phyloP scores from a whole-genome alignment of 2,797 vertebrate species.

The Triplophysa yarkandensis region DNA sequence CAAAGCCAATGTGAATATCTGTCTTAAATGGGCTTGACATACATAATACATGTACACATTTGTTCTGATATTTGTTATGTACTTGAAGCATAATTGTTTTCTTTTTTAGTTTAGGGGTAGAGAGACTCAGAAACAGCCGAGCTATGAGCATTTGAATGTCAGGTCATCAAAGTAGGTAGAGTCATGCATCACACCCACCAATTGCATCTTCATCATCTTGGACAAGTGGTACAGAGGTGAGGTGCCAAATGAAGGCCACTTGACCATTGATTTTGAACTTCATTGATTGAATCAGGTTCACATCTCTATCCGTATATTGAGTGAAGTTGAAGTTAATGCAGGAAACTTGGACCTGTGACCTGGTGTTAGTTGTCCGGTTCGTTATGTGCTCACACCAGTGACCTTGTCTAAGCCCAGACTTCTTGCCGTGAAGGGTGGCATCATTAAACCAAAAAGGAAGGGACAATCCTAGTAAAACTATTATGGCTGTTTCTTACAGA shows the following conservation, averaged over 20 bases:
- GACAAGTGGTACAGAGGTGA: neutral
- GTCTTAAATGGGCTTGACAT: neutral
- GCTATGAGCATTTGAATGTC: too few relatives aligned
- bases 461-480: neutral
- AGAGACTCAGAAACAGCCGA: too few relatives aligned
- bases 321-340: neutral
- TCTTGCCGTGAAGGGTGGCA: neutral
- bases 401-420: neutral
- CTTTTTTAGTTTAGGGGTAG: too few relatives aligned
- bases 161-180: neutral
- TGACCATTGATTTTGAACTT: neutral
- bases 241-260: neutral
- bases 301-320: constrained; percentile 2
- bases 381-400: neutral
- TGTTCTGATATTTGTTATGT: neutral
- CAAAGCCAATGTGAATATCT: too few relatives aligned
- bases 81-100: too few relatives aligned
- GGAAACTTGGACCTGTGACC: neutral
- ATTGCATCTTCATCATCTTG: neutral
- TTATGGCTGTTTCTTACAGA: neutral
- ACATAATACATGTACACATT: too few relatives aligned
- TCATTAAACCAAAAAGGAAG: neutral
- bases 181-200: neutral
- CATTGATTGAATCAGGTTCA: neutral
- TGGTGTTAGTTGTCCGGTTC: neutral